Conservation (phyloP, 1,140 invertebrate species). For the Steinernema feltiae region DNA sequence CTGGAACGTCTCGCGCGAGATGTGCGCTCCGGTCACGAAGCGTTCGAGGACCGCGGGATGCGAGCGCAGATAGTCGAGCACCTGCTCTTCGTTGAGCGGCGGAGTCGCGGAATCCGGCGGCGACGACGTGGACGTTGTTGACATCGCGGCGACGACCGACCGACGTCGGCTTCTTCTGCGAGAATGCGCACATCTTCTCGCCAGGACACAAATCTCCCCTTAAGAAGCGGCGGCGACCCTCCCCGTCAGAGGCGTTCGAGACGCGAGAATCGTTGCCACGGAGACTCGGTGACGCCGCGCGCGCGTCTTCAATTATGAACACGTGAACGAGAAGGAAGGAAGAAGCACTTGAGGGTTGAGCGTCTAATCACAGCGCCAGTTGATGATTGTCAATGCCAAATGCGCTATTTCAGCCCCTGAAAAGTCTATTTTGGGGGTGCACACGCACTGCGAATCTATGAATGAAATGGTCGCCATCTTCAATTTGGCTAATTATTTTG, state of each 20-base stretch:
- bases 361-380: too few relatives aligned
- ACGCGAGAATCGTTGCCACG: too few relatives aligned
- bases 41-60: conserved; percentile 45
- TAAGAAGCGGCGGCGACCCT: too few relatives aligned
- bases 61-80: conserved; percentile 39
- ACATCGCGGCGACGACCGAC: conserved; percentile 2
- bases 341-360: too few relatives aligned
- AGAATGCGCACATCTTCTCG: neutral
- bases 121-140: conserved; percentile 2
- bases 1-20: conserved; percentile 47
- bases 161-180: neutral
- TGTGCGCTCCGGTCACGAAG: conserved; percentile 37
- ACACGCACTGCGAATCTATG: neutral
- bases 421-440: neutral
- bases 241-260: neutral
- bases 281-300: neutral
- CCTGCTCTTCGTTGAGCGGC: conserved; percentile 36
- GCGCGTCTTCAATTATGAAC: too few relatives aligned
- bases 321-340: too few relatives aligned
- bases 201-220: neutral
- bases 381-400: too few relatives aligned
- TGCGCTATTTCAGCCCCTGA: too few relatives aligned
- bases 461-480: too few relatives aligned
- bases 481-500: neutral
- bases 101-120: neutral